Evolutionary conservation across 2,113 vertebrate genomes (phyloP), one percentile per base, ranked within the genome.

Genomic region (Casuarius casuarius): DNA sequence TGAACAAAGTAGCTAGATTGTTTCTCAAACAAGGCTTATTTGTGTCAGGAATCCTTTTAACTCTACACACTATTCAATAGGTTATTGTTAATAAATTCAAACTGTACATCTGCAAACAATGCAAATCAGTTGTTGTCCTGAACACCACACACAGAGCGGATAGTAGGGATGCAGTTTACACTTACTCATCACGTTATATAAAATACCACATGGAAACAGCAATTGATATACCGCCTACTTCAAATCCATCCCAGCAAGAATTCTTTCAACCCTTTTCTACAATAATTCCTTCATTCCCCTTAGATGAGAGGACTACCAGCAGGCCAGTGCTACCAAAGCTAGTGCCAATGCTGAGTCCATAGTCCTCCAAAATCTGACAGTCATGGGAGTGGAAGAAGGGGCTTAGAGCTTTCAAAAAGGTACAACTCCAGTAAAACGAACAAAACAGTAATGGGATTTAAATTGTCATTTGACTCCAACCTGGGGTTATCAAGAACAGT

Each of bases 51-150:
- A 89, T 76, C 77, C 70, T 79, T 92, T 82, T 79, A 78, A 58
- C 31, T 58, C 56, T 58, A 31, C 56, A 58, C 5, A 31, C 31
- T 68, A 79, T 20, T 91, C 70, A 44, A 38, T 14, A 76, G 78
- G 81, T 82, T 19, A 33, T 62, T 68, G 20, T 38, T 92, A 89
- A 92, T 84, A 94, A 91, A 95, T 75, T 89, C 89, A 87, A 95
- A 87, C 74, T 42, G 72, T 52, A 35, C 23, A 78, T 33, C 70
- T 91, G 44, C 20, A 89, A 91, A 85, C 82, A 17, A 48, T 68
- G 94, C 68, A 40, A 49, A 58, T 89, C 59, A 42, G 65, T 59
- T 73, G 82, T 75, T 95, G 66, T 84, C 84, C 78, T 52, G 58
- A 89, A 48, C 31, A 84, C 13, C 58, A 58, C 73, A 49, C 38